Conservation (phyloP, 2,888 invertebrate genomes). For the Furcula furcula region DNA sequence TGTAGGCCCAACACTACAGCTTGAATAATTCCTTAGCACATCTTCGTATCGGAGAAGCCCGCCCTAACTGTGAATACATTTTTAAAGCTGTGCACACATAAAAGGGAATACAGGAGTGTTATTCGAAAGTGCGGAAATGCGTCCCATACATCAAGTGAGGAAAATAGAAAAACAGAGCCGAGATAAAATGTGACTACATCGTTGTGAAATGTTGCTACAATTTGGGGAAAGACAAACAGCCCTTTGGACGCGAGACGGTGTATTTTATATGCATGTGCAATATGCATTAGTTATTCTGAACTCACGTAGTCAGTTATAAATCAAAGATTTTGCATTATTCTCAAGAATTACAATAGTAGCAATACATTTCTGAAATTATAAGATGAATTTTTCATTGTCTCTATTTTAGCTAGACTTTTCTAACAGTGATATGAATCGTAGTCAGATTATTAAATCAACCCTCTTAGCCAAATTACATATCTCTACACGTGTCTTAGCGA, state of each 20-base stretch:
- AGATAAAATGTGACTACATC: constrained; percentile 72
- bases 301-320: neutral
- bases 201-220: constrained; percentile 70
- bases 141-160: constrained; percentile 75
- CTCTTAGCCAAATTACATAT: too few relatives aligned
- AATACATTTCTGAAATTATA: too few relatives aligned
- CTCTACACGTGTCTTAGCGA: too few relatives aligned
- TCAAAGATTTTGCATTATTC: neutral
- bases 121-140: constrained; percentile 78
- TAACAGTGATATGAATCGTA: too few relatives aligned
- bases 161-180: constrained; percentile 74
- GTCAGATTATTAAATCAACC: too few relatives aligned
- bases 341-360: too few relatives aligned
- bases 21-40: constrained; percentile 56
- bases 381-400: too few relatives aligned
- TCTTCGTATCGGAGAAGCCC: constrained; percentile 46
- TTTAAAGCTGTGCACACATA: constrained; percentile 72
- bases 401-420: too few relatives aligned
- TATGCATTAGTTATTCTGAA: constrained; percentile 3
- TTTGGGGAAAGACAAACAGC: constrained; percentile 68
- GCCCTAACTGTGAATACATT: constrained; percentile 69
- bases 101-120: constrained; percentile 74
- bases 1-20: constrained; percentile 19
- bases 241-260: constrained; percentile 51
- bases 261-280: constrained; percentile 55